Percentiles rank a stretch among this genome's conserved stretches.
These are phyloP conservation scores for Pygocentrus nattereri DNA, from an alignment of 2,797 vertebrate species.

Conservation along the genomic window DNA sequence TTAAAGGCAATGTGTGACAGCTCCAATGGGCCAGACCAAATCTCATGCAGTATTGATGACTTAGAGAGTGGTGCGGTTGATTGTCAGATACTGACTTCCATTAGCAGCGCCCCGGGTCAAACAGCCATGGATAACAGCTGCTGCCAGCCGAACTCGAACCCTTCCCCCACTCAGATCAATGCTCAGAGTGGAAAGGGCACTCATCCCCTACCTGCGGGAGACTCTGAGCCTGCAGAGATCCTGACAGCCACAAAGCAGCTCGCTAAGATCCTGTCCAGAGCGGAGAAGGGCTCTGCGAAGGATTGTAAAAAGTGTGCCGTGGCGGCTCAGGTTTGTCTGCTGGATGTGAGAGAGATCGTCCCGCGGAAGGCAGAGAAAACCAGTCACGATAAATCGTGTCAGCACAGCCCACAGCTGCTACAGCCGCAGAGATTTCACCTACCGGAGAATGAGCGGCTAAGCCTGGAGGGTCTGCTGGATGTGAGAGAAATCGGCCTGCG, in stretches of 20 bases:
- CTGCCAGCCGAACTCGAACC: slow-evolving; percentile 15
- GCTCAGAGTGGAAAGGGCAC: slow-evolving; percentile 33
- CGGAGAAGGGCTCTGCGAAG: slow-evolving; percentile 29
- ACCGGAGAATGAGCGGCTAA: slow-evolving; percentile 51
- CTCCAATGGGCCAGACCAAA: slow-evolving; percentile 36
- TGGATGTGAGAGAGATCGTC: slow-evolving; percentile 38
- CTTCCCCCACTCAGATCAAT: slow-evolving; percentile 45
- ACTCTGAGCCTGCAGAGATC: slow-evolving; percentile 30
- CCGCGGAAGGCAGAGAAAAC: slow-evolving; percentile 65
- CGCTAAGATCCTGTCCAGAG: slow-evolving; percentile 32
- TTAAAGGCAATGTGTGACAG: slow-evolving; percentile 44
- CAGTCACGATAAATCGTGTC: slow-evolving; percentile 65
- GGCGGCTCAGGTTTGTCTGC: slow-evolving; percentile 47
- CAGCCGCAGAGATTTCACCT: slow-evolving; percentile 75
- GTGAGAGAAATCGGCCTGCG: slow-evolving; percentile 36
- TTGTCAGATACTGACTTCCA: slow-evolving; percentile 48
- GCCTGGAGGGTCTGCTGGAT: slow-evolving; percentile 38
- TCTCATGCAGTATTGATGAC: slow-evolving; percentile 52
- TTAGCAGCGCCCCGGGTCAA: slow-evolving; percentile 47
- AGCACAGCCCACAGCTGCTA: slow-evolving; percentile 61
- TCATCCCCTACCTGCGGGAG: slow-evolving; percentile 16
- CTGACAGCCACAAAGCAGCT: slow-evolving; percentile 38
- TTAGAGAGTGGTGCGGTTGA: slow-evolving; percentile 46
- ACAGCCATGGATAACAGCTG: slow-evolving; percentile 39
- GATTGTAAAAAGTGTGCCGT: slow-evolving; percentile 44